These are phyloP conservation scores for Cydia splendana DNA, from an alignment of 1,140 invertebrate species.

Conservation along the genomic window DNA sequence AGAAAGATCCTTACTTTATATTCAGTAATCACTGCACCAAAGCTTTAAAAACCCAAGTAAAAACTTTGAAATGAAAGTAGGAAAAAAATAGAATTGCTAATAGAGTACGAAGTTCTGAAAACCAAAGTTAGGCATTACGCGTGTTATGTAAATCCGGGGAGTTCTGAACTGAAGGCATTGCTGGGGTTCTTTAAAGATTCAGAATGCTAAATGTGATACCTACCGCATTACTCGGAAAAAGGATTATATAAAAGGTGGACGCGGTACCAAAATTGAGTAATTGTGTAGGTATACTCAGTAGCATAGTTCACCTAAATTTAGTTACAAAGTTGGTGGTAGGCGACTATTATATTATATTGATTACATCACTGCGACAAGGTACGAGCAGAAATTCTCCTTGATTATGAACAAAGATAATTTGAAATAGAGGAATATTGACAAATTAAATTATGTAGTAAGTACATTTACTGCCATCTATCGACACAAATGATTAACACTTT, in stretches of 20 bases:
- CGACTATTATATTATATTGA: too few relatives aligned
- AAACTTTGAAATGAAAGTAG: conserved; percentile 24
- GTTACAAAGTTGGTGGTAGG: too few relatives aligned
- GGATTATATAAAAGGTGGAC: conserved; percentile 21
- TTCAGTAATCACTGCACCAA: not conserved
- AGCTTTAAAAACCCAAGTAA: not conserved
- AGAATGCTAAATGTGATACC: conserved; percentile 55
- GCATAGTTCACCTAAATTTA: too few relatives aligned
- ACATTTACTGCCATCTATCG: too few relatives aligned
- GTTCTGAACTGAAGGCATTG: conserved; percentile 60
- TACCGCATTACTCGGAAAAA: conserved; percentile 36
- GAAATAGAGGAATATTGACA: too few relatives aligned
- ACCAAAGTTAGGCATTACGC: conserved; percentile 57
- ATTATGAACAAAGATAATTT: too few relatives aligned
- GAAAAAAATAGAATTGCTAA: conserved; percentile 30
- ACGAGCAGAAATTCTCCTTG: too few relatives aligned
- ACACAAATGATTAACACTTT: too few relatives aligned
- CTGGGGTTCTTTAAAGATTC: conserved; percentile 60
- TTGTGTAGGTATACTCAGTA: too few relatives aligned
- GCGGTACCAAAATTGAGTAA: conserved; percentile 12
- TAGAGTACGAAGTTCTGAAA: conserved; percentile 37
- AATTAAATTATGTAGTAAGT: too few relatives aligned
- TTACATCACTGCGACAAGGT: too few relatives aligned
- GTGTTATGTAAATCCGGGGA: conserved; percentile 60
- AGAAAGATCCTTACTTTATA: not conserved